Base-by-base conservation (phyloP, 2,888 invertebrate species). In the Orthonychiurus folsomi region DNA sequence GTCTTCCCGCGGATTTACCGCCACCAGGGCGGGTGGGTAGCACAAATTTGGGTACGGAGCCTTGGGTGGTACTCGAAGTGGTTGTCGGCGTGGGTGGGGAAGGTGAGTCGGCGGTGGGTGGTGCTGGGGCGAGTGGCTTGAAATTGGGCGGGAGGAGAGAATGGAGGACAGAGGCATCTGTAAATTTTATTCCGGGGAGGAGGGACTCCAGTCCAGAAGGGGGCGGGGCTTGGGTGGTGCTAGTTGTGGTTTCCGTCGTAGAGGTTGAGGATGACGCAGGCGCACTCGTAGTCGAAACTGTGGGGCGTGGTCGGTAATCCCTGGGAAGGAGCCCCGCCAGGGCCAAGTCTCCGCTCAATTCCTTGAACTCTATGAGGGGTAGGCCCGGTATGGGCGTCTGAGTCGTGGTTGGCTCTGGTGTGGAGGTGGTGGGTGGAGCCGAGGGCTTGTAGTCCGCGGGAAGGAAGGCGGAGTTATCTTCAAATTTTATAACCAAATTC, bases 1-100 rank as follows among this genome's bases (percentile, higher is more conserved):
- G 77, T 75, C 83, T 80, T 73, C 83, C 76, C 73, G 77, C 75
- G 63, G 82, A 75, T 77, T 86, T 86, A 60, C 83, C 79, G 67
- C 78, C 78, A 50, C 86, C 88, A 0, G 88, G 84, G 74, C 89
- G 81, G 67, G 87, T 88, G 0, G 91, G 90, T 72, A 90, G 91
- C 0, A 89, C 86, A 64, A 2, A 57, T 2, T 37, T 52, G 56
- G 26, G 15, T 68, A 56, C 25, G 73, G 24, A n/a, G 58, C 47
- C 52, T 59, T 47, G 47, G 47, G 37, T 15, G 62, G 50, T 5
- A 60, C 54, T n/a, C 50, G 25, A 18, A 64, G 47, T 55, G 20
- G 26, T 26, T 56, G 58, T 24, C 68, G 76, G 77, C 69, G 76
- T 77, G 15, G 77, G 77, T 50, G 78, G 74, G 53, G 77, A 15